phyloP scores from a whole-genome alignment of 1,140 invertebrate genomes.

The Neodiprion lecontei region DNA sequence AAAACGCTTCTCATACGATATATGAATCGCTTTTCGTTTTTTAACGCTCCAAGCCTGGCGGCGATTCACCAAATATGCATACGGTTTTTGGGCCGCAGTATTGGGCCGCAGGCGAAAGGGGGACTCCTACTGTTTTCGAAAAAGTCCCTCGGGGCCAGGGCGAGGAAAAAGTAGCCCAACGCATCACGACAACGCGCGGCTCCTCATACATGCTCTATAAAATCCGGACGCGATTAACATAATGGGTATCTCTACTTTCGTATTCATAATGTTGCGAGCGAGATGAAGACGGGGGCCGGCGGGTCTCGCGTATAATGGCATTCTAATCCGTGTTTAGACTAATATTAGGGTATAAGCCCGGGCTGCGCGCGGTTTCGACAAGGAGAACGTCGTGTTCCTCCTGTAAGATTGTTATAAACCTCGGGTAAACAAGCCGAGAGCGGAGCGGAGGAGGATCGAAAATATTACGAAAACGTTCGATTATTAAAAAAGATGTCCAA shows the following conservation, averaged over 20 bases:
- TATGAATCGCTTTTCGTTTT: too few species aligned
- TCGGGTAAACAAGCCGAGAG: neutral
- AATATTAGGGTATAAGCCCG: constrained; percentile 49
- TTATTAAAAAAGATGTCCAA: neutral
- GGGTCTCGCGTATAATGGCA: constrained; percentile 47
- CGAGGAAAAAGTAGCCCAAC: neutral
- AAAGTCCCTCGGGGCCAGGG: neutral
- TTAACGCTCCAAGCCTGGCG: too few species aligned
- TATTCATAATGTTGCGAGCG: constrained; percentile 44
- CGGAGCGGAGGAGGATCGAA: neutral
- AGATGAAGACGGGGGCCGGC: constrained; percentile 29
- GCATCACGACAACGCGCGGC: neutral
- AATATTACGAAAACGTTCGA: neutral
- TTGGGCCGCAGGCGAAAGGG: neutral
- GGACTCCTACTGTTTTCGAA: constrained; percentile 2
- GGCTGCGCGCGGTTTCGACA: constrained; percentile 21
- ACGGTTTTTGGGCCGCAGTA: neutral
- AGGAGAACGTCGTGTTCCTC: constrained; percentile 20
- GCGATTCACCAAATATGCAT: too few species aligned
- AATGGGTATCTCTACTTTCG: constrained; percentile 52
- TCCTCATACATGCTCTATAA: neutral
- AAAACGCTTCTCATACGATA: too few species aligned
- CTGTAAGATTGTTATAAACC: neutral
- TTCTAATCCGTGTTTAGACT: constrained; percentile 54
- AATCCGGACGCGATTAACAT: constrained; percentile 47